phyloP scores from a whole-genome alignment of 2,888 invertebrate species.

The Andricus curvator region DNA sequence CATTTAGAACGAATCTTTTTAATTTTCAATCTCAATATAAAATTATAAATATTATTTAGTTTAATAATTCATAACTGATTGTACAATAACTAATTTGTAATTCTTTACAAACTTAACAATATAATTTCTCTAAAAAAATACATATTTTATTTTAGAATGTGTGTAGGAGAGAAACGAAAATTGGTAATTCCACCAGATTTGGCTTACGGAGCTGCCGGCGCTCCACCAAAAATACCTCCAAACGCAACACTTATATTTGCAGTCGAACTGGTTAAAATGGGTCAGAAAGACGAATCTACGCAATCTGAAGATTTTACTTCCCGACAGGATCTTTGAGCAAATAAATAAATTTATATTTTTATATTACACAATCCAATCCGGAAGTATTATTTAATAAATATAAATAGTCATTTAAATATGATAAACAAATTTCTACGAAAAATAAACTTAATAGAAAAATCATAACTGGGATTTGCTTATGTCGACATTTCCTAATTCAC shows the following conservation, averaged over 20 bases:
- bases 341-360: slow-evolving; percentile 35
- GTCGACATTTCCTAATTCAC: neutral
- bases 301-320: slow-evolving; percentile 43
- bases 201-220: slow-evolving; percentile 90
- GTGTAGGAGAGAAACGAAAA: slow-evolving; percentile 91
- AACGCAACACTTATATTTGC: slow-evolving; percentile 89
- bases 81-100: neutral
- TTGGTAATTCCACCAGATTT: slow-evolving; percentile 91
- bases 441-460: neutral
- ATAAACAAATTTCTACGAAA: neutral
- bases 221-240: slow-evolving; percentile 91
- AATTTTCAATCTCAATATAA: neutral
- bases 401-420: neutral
- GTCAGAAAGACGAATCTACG: slow-evolving; percentile 81
- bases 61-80: neutral
- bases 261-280: slow-evolving; percentile 88
- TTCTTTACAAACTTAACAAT: neutral
- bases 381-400: neutral
- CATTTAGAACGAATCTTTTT: neutral
- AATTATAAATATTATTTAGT: neutral
- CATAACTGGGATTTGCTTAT: neutral
- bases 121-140: neutral
- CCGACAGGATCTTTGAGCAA: slow-evolving; percentile 44
- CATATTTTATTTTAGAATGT: slow-evolving; percentile 82
- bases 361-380: neutral